Base-by-base conservation (phyloP, 2,888 invertebrate species). In the Drosophila subsilvestris region DNA sequence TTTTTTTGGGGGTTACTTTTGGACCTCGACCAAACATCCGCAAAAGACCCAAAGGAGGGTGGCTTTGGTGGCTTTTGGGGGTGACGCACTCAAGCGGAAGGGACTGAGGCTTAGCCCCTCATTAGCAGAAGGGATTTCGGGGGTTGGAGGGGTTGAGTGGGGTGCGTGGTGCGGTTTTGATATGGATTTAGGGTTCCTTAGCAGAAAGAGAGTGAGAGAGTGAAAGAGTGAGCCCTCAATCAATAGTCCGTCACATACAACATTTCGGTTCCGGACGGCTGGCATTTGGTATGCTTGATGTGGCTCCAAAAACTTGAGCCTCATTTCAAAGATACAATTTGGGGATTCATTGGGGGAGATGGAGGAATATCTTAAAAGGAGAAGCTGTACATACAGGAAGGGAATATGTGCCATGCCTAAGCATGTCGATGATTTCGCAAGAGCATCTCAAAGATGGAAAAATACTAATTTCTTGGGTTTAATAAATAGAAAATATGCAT, bases 31-130 rank as follows among this genome's bases (percentile, higher is more conserved):
- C 32, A 3, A 12, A 29, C 43, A 14, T 20, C n/a, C 8, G 8
- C 47, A n/a, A 14, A 25, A 47, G 25, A 44, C 27, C 27, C 9
- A 22, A 42, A 51, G 55, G 29, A 29, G n/a, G 59, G 25, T 32
- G 50, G 59, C 57, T 50, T 57, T 63, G 57, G 63, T 50, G 49
- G 59, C 63, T 71, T 69, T 74, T 72, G 74, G 74, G 63, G 58
- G 62, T 69, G 72, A 81, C 17, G 43, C 79, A 79, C 43, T 69
- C 53, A 72, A 79, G 81, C 74, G 81, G 61, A 81, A 81, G 65
- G 69, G 71, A 74, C 67, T 59, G 50, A 63, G 63, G 63, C 75
- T 79, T 63, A 78, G 75, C 72, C 70, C 70, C 70, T 71, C 51
- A 67, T 69, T 69, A 59, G 66, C 58, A 58, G 18, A 14, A 48